phyloP scores from a whole-genome alignment of 35 echinoderm and acorn worm genomes.

The Heliocidaris tuberculata region DNA sequence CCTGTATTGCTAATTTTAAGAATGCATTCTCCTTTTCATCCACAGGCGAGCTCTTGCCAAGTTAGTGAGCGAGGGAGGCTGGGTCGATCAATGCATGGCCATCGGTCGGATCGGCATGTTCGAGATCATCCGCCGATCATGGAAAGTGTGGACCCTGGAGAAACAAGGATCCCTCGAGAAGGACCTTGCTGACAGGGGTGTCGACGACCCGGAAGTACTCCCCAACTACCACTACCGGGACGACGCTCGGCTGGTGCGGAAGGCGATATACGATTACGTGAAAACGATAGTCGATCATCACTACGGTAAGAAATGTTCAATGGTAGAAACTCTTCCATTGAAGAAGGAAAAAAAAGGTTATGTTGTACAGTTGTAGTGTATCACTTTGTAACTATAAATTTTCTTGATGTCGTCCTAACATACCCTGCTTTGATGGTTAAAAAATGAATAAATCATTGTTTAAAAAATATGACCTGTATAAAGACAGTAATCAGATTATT shows the following conservation, averaged over 20 bases:
- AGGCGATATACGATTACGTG: constrained; percentile 71
- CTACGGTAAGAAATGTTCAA: constrained; percentile 53
- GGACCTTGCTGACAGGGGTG: constrained; percentile 74
- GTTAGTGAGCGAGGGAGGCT: constrained; percentile 71
- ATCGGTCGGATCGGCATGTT: constrained; percentile 81
- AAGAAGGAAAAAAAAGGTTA: too few species aligned
- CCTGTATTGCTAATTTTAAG: too few species aligned
- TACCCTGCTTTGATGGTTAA: too few species aligned
- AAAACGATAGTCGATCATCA: constrained; percentile 59
- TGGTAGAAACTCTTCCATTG: not conserved
- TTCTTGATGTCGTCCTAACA: too few species aligned
- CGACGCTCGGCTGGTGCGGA: constrained; percentile 69
- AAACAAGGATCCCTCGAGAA: constrained; percentile 59
- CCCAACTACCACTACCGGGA: constrained; percentile 88
- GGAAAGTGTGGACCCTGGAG: constrained; percentile 65
- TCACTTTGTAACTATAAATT: too few species aligned
- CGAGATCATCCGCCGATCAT: constrained; percentile 57
- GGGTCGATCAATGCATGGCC: constrained; percentile 79
- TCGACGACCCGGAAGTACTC: constrained; percentile 72
- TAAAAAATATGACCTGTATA: too few species aligned
- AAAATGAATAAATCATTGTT: too few species aligned
- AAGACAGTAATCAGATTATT: too few species aligned
- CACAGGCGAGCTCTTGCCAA: constrained; percentile 70
- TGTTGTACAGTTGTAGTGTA: too few species aligned
- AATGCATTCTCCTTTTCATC: not conserved